These are phyloP conservation scores for rat (Rattus norvegicus) DNA, from an alignment of 2,113 vertebrate genomes.

Conservation along the genomic window GRCr8 NC_086024.1:130327501-130328000, in stretches of 20 bases:
- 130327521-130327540: too few species aligned
- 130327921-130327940: slow-evolving; percentile 28
- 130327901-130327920: background rate
- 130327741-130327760: background rate
- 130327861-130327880: too few species aligned
- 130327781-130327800: too few species aligned
- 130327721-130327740: background rate
- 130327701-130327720: background rate
- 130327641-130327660: background rate
- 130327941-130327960: slow-evolving; percentile 42
- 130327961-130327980: slow-evolving; percentile 22
- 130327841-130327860: too few species aligned
- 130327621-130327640: background rate
- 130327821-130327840: too few species aligned
- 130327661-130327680: background rate
- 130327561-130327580: too few species aligned
- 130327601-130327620: background rate
- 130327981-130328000: slow-evolving; percentile 67
- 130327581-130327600: background rate
- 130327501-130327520: background rate
- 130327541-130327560: background rate
- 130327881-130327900: too few species aligned
- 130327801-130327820: too few species aligned
- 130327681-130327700: background rate
- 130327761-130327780: too few species aligned